These are phyloP conservation scores for Stenodera caucasica DNA, from an alignment of 2,888 invertebrate species.

Conservation along the genomic window DNA sequence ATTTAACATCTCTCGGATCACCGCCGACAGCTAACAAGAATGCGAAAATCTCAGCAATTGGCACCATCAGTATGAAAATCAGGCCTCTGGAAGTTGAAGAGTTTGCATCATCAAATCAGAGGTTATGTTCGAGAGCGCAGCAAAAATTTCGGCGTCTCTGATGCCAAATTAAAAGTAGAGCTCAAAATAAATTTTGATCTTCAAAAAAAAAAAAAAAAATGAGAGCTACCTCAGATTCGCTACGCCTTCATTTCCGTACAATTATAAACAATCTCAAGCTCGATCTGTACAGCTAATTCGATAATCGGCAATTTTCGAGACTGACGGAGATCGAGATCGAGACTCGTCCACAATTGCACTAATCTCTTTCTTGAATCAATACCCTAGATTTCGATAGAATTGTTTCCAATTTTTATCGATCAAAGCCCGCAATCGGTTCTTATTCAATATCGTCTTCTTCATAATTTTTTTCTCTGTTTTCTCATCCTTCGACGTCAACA, in stretches of 20 bases:
- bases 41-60: slow-evolving; percentile 75
- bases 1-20: slow-evolving; percentile 69
- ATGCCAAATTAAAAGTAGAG: no score
- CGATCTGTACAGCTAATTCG: no score
- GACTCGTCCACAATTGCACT: no score
- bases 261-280: no score
- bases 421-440: slow-evolving; percentile 14
- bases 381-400: slow-evolving; percentile 39
- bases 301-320: no score
- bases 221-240: no score
- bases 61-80: slow-evolving; percentile 79
- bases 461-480: slow-evolving; percentile 11
- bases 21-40: slow-evolving; percentile 82
- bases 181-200: no score
- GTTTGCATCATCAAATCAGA: background rate
- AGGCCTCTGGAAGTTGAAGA: slow-evolving; percentile 64
- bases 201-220: no score
- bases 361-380: background rate
- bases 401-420: slow-evolving; percentile 46
- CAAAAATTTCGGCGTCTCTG: no score
- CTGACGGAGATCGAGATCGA: no score
- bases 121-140: no score
- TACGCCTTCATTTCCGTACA: no score
- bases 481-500: slow-evolving; percentile 55
- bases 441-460: slow-evolving; percentile 13